A percentile compares a stretch with the other conserved stretches of the same genome.
phyloP scores from a whole-genome alignment of 1,140 invertebrate genomes.

The Drosophila mauritiana region DNA sequence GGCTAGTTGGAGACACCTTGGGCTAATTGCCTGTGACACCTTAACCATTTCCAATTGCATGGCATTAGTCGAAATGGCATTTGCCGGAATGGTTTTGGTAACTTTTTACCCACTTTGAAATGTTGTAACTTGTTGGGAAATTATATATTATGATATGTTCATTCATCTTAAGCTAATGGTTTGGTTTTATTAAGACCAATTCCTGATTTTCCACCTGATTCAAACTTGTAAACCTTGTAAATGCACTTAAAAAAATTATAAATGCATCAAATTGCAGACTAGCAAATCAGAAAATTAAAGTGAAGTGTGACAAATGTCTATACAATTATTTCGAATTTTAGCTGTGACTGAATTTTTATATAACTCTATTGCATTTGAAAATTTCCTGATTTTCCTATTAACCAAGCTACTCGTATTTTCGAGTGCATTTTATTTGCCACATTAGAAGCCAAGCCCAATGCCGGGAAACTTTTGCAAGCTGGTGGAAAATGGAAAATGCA shows the following conservation, averaged over 20 bases:
- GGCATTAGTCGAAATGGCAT: not conserved
- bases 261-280: not conserved
- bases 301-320: not conserved
- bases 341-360: not conserved
- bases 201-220: too few relatives aligned
- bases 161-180: too few relatives aligned
- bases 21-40: constrained; percentile 41
- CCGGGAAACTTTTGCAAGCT: constrained; percentile 22
- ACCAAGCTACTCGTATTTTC: not conserved
- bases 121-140: not conserved
- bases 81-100: too few relatives aligned
- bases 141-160: not conserved
- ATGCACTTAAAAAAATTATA: not conserved
- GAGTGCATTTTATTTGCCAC: constrained; percentile 10
- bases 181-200: too few relatives aligned
- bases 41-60: constrained; percentile 14
- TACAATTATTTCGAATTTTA: not conserved
- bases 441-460: constrained; percentile 19
- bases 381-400: not conserved
- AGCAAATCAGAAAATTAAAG: not conserved
- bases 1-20: constrained; percentile 45
- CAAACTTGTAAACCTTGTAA: too few relatives aligned
- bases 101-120: not conserved
- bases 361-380: not conserved
- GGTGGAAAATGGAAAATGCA: constrained; percentile 30